Base-by-base conservation (phyloP, 2,113 vertebrate species). In the Pelodiscus sinensis region DNA sequence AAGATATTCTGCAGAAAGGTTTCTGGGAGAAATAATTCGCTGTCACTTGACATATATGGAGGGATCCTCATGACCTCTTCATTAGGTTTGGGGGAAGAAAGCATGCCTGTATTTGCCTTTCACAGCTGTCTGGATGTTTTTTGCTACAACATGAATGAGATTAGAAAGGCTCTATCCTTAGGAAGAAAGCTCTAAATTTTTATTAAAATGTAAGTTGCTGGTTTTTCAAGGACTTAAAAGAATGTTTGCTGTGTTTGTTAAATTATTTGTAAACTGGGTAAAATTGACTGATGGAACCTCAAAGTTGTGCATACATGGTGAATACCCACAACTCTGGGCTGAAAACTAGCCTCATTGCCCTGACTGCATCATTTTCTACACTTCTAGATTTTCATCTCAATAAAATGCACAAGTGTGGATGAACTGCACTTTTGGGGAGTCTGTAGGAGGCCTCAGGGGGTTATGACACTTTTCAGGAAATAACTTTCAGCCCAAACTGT, bases 341-440 rank as follows among this genome's bases (percentile, higher is more conserved):
- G 3, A n/a, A 5, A 24, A 2, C 75, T 81, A 31, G 25, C 75
- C 86, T 27, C 19, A 88, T 22, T 77, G 75, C 7, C 0, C 15
- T 25, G 9, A 0, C 55, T 10, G 25, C 1, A 0, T 0, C 0
- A 7, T 71, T 86, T 79, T 27, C 1, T 50, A n/a, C 12, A 19
- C 38, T 77, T 18, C 87, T 90, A 81, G 85, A 38, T 11, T 68
- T 44, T 3, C 50, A 51, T 88, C 81, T 68, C 29, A 65, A 31
- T 65, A 50, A 60, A 92, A 44, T 71, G 24, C 2, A 18, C 51
- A 21, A 16, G 11, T 8, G n/a, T 0, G 3, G 22, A 82, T 75
- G 27, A 25, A 29, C 2, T 78, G 73, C 9, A n/a, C 12, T 10
- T 87, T 6, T 19, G 90, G 16, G 86, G 62, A 85, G 29, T 13